phyloP scores from a whole-genome alignment of 2,797 vertebrate species.

The Taenioides sp. region DNA sequence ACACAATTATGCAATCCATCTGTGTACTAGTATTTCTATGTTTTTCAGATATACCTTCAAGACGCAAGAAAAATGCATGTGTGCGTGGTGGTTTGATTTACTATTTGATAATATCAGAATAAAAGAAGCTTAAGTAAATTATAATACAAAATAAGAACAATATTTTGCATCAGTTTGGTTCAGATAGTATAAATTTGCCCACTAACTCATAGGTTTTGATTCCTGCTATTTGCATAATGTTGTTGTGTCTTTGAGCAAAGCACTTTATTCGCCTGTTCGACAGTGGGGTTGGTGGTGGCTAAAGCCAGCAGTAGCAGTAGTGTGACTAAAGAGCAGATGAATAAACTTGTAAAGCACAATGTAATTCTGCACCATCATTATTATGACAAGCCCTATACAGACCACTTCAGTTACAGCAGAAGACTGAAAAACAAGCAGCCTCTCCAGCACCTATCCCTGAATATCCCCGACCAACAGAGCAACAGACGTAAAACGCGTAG shows the following conservation, averaged over 20 bases:
- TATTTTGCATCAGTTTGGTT: no score
- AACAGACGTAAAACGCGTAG: slow-evolving; percentile 12
- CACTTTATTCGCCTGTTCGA: background rate
- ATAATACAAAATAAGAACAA: no score
- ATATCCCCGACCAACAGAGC: slow-evolving; percentile 3
- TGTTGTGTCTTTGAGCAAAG: background rate
- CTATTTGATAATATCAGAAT: no score
- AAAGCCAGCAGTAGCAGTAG: no score
- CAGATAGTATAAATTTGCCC: no score
- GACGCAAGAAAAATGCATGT: background rate
- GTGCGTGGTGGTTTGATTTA: background rate
- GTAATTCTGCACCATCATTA: background rate
- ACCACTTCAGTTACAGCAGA: background rate
- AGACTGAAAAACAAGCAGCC: background rate
- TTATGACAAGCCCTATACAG: background rate
- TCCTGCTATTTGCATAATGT: background rate
- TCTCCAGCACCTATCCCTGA: background rate
- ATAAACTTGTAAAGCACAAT: background rate
- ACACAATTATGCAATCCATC: no score
- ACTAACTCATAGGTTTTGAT: no score
- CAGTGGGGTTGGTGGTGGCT: background rate
- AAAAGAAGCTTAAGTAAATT: no score
- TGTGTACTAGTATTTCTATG: background rate
- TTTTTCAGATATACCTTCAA: background rate
- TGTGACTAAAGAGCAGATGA: background rate